These are phyloP conservation scores for Pachydiplax longipennis DNA, from an alignment of 2,888 invertebrate genomes.

Conservation along the genomic window DNA sequence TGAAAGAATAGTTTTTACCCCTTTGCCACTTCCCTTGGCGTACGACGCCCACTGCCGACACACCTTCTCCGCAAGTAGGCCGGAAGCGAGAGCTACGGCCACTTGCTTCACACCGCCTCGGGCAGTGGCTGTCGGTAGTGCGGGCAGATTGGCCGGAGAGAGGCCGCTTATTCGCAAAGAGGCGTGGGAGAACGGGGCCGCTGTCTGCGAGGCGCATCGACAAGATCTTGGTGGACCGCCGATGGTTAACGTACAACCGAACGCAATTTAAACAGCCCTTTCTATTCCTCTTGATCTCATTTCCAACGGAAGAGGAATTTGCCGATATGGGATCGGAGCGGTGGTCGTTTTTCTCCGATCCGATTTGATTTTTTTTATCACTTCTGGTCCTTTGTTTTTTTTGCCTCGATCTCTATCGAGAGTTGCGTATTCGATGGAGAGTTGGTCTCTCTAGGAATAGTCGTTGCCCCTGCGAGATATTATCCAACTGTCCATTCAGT, in stretches of 20 bases:
- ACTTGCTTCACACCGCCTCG: conserved; percentile 26
- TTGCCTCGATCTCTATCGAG: background rate
- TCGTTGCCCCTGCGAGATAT: too few relatives aligned
- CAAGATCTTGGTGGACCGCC: background rate
- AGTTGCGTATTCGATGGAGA: too few relatives aligned
- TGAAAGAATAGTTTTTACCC: background rate
- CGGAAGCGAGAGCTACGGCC: background rate
- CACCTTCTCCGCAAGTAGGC: background rate
- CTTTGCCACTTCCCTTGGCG: background rate
- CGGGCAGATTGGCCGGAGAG: background rate
- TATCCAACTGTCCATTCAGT: too few relatives aligned
- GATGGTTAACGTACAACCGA: background rate
- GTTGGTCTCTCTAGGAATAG: too few relatives aligned
- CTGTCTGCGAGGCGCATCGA: background rate
- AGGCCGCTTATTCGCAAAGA: background rate
- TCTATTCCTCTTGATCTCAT: background rate
- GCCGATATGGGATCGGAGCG: background rate
- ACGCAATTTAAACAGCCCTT: background rate
- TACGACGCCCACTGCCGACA: background rate
- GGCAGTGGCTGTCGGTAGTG: background rate
- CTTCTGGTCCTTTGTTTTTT: background rate
- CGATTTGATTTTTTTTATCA: background rate
- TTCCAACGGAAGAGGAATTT: background rate
- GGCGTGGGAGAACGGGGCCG: background rate
- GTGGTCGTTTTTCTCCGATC: background rate